Percentiles rank a stretch among this genome's conserved stretches.
Evolutionary conservation across 2,888 invertebrate species (phyloP).

Genomic region (Pseudeuparius sepicola): DNA sequence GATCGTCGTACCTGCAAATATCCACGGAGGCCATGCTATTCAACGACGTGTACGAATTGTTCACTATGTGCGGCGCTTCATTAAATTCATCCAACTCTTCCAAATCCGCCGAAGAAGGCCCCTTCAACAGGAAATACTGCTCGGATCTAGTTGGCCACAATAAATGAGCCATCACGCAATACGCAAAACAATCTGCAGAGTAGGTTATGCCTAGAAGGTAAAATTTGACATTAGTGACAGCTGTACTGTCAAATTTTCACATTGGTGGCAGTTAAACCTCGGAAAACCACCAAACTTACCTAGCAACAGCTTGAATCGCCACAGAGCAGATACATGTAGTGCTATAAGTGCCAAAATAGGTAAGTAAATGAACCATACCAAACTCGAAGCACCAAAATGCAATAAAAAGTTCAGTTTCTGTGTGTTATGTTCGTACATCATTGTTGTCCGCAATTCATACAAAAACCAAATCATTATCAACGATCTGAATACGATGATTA

Average conservation of each 20-base stretch:
- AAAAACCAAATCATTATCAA: conserved; percentile 87
- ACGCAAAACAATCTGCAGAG: conserved; percentile 91
- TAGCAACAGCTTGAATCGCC: conserved; percentile 89
- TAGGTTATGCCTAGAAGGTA: conserved; percentile 83
- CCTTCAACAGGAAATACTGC: conserved; percentile 77
- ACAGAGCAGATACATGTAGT: conserved; percentile 84
- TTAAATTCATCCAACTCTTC: conserved; percentile 87
- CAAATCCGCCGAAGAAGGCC: conserved; percentile 57
- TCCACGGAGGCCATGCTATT: conserved; percentile 34
- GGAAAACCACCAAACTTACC: conserved; percentile 57
- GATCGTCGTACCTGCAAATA: conserved; percentile 33
- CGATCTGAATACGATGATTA: conserved; percentile 78
- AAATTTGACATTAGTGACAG: too few species aligned
- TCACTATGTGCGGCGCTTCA: conserved; percentile 79
- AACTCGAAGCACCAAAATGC: conserved; percentile 93
- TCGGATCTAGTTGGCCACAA: conserved; percentile 93
- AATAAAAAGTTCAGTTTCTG: conserved; percentile 86
- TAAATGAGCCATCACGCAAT: conserved; percentile 89
- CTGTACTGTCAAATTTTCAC: conserved; percentile 6
- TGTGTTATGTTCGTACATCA: conserved; percentile 69
- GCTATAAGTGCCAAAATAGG: conserved; percentile 91
- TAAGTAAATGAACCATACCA: conserved; percentile 97
- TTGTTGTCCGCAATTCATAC: conserved; percentile 62
- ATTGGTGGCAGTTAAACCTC: conserved; percentile 10
- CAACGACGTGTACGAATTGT: conserved; percentile 42